Percentiles rank a stretch among this genome's conserved stretches.
phyloP scores from a whole-genome alignment of 2,888 invertebrate species.

The Dichetophora obliterata region DNA sequence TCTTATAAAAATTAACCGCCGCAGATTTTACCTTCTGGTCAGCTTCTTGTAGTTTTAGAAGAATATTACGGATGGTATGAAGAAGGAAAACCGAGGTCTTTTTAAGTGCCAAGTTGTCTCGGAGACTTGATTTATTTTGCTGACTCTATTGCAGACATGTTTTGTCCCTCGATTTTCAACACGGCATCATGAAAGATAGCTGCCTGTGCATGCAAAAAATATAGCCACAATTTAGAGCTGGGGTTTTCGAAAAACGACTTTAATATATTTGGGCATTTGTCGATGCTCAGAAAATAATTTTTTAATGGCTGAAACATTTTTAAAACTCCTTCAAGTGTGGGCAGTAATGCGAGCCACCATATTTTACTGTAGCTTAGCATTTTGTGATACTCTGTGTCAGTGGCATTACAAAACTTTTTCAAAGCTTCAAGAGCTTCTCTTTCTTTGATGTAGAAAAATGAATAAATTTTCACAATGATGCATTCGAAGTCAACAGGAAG shows the following conservation, averaged over 20 bases:
- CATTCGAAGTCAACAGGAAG: conserved; percentile 37
- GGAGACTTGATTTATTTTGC: neutral
- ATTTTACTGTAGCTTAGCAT: conserved; percentile 38
- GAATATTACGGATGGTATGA: neutral
- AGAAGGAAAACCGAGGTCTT: neutral
- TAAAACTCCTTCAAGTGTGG: conserved; percentile 37
- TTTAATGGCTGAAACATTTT: conserved; percentile 39
- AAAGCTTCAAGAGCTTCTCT: conserved; percentile 40
- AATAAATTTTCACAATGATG: conserved; percentile 4
- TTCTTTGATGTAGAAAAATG: conserved; percentile 39
- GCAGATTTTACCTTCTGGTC: neutral
- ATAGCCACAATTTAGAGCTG: conserved; percentile 31
- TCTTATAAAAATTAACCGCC: neutral
- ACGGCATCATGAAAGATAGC: too few relatives aligned
- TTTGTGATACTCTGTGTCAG: conserved; percentile 26
- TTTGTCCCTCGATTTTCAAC: too few relatives aligned
- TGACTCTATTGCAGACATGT: too few relatives aligned
- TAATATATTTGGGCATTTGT: conserved; percentile 38
- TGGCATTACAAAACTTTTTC: conserved; percentile 31
- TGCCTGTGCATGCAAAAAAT: conserved; percentile 16
- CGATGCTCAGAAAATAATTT: conserved; percentile 39
- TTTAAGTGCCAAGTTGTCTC: neutral
- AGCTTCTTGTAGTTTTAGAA: neutral
- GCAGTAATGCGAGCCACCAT: conserved; percentile 41
- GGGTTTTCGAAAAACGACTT: conserved; percentile 37